Conservation (phyloP, 1,140 invertebrate species). For the Hyposmocoma kahamanoa region DNA sequence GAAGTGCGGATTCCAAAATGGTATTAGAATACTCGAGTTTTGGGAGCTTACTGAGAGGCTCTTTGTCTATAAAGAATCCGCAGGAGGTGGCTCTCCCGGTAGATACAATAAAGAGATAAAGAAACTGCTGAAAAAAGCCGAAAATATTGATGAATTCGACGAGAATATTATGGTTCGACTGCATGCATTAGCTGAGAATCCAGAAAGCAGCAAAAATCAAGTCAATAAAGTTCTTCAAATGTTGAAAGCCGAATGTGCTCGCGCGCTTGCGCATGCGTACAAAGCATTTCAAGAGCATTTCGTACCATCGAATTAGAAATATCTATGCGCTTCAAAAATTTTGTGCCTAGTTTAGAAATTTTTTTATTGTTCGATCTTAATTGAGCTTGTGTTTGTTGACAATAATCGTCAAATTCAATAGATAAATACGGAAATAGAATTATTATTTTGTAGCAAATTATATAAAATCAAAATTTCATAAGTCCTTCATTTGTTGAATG, state of each 20-base stretch:
- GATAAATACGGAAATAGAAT: no score
- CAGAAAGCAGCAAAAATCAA: conserved; percentile 49
- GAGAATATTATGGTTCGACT: conserved; percentile 58
- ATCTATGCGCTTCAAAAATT: neutral
- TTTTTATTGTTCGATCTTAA: no score
- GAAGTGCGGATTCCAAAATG: conserved; percentile 52
- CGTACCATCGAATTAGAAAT: conserved; percentile 30
- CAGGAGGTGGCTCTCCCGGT: conserved; percentile 33
- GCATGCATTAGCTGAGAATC: conserved; percentile 37
- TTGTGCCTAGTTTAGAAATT: conserved; percentile 21
- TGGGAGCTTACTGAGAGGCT: conserved; percentile 60
- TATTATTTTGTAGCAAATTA: no score
- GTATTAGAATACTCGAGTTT: conserved; percentile 47
- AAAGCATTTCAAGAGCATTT: conserved; percentile 52
- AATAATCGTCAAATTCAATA: no score
- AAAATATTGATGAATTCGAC: conserved; percentile 60
- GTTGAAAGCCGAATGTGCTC: conserved; percentile 51
- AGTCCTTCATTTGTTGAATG: no score
- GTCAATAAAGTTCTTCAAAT: conserved; percentile 48
- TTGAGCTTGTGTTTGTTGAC: no score
- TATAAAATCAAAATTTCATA: no score
- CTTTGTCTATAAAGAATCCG: conserved; percentile 24
- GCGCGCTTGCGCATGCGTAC: conserved; percentile 58
- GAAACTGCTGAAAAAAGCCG: conserved; percentile 49
- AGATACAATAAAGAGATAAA: conserved; percentile 41